Percentiles rank a stretch among this genome's conserved stretches.
phyloP scores from a whole-genome alignment of 2,888 invertebrate species.

The Morpho helenor region DNA sequence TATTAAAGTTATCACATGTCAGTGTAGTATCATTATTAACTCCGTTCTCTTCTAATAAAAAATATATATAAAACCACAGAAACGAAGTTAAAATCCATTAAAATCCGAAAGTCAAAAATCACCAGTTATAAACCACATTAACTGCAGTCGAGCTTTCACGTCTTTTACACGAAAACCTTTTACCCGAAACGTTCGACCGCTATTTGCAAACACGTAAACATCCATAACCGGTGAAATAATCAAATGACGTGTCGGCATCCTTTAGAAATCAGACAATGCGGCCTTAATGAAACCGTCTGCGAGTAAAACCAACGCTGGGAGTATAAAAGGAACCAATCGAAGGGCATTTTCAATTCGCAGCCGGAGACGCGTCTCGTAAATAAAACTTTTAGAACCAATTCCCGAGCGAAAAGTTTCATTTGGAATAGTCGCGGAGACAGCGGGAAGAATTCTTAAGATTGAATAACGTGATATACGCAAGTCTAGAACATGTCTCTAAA shows the following conservation, averaged over 20 bases:
- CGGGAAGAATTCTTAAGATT: neutral
- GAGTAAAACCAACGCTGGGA: conserved; percentile 24
- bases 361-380: conserved; percentile 39
- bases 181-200: neutral
- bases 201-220: conserved; percentile 1
- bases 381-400: conserved; percentile 43
- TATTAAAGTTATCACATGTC: too few relatives aligned
- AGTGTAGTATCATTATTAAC: too few relatives aligned
- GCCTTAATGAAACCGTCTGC: conserved; percentile 44
- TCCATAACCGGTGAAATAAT: conserved; percentile 17
- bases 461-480: neutral
- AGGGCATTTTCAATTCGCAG: conserved; percentile 38
- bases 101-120: too few relatives aligned
- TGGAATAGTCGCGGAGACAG: conserved; percentile 3
- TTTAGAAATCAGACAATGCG: conserved; percentile 37
- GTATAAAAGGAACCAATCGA: conserved; percentile 38
- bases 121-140: too few relatives aligned
- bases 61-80: too few relatives aligned
- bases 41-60: too few relatives aligned
- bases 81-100: too few relatives aligned
- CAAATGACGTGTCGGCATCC: conserved; percentile 19
- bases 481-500: too few relatives aligned
- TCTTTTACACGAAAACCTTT: neutral
- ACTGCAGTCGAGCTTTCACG: neutral
- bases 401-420: conserved; percentile 24